Base-by-base conservation (phyloP, 2,113 vertebrate species). In the Catharus minimus region DNA sequence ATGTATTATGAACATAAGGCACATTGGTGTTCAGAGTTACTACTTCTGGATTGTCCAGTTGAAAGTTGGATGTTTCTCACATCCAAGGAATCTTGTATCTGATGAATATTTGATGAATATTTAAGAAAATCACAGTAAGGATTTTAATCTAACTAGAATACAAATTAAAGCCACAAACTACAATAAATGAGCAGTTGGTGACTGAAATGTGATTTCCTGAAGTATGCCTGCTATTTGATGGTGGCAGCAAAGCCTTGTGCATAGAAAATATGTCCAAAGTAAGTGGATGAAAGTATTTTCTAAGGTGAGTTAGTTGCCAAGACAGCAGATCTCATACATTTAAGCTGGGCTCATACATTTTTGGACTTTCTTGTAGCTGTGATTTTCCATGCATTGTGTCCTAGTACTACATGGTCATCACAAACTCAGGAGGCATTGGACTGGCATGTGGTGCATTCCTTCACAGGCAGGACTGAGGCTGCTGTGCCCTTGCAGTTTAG, bases 251-350 rank as follows among this genome's bases (percentile, higher is more conserved):
- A 94, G 58, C 62, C 67, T 28, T 74, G 77, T 83, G 67, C 79
- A 82, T 85, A 94, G 89, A 94, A 96, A 95, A 95, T 88, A 88
- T 15, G 28, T 95, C 72, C 71, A 94, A 96, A 93, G 73, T 93
- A 95, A 97, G 85, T 27, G 27, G 81, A 55, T 53, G 69, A 88
- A 67, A 83, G 23, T 62, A 56, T 95, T 94, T 91, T 93, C 92
- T 94, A 93, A 96, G 77, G 36, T 10, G 9, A 50, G 26, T 76
- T 80, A 62, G 49, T 80, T 82, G 62, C 43, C n/a, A 66, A 55
- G 58, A 46, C 36, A 69, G n/a, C 44, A 53, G 30, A 14, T n/a
- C 39, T 62, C 44, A 50, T 36, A 50, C 9, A 8, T 58, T 49
- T 66, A 9, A 50, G 11, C 44, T 32, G 15, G 55, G 6, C n/a